A percentile compares a stretch with the other conserved stretches of the same genome.
Evolutionary conservation across 2,888 invertebrate genomes (phyloP).

Genomic region (Drosophila paramelanica): DNA sequence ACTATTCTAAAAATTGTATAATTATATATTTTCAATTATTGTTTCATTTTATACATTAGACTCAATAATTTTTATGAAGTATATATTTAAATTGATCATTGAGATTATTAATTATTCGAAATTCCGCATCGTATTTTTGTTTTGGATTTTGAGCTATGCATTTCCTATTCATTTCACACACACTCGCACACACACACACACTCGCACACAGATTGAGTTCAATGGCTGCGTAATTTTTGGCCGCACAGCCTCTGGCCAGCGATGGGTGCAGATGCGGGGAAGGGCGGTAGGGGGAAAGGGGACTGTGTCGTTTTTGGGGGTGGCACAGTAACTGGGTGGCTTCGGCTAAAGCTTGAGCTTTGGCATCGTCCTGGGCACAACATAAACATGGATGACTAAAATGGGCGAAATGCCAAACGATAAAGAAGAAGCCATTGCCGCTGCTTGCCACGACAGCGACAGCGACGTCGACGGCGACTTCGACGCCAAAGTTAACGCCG

Average conservation of each 20-base stretch:
- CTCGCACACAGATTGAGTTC: slow-evolving; percentile 53
- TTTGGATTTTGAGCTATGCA: slow-evolving; percentile 30
- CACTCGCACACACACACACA: slow-evolving; percentile 21
- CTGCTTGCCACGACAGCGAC: slow-evolving; percentile 18
- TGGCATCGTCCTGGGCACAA: slow-evolving; percentile 56
- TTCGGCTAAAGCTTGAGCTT: slow-evolving; percentile 55
- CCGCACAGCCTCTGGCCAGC: slow-evolving; percentile 69
- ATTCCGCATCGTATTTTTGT: background rate
- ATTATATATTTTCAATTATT: too few relatives aligned
- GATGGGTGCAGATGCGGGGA: slow-evolving; percentile 5
- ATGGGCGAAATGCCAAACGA: slow-evolving; percentile 82
- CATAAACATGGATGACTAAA: slow-evolving; percentile 79
- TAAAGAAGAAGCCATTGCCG: slow-evolving; percentile 76
- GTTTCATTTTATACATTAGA: too few relatives aligned
- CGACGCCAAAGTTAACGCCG: slow-evolving; percentile 8
- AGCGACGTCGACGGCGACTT: slow-evolving; percentile 7
- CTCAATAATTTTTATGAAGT: too few relatives aligned
- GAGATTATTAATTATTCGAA: background rate
- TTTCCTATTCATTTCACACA: slow-evolving; percentile 22
- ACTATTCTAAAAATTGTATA: too few relatives aligned
- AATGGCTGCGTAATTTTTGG: slow-evolving; percentile 78
- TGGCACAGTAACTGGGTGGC: slow-evolving; percentile 58
- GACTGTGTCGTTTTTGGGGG: slow-evolving; percentile 9
- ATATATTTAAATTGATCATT: too few relatives aligned
- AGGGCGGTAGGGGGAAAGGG: background rate